Evolutionary conservation across 2,888 invertebrate genomes (phyloP).

Genomic region (Dorcus parallelipipedus): DNA sequence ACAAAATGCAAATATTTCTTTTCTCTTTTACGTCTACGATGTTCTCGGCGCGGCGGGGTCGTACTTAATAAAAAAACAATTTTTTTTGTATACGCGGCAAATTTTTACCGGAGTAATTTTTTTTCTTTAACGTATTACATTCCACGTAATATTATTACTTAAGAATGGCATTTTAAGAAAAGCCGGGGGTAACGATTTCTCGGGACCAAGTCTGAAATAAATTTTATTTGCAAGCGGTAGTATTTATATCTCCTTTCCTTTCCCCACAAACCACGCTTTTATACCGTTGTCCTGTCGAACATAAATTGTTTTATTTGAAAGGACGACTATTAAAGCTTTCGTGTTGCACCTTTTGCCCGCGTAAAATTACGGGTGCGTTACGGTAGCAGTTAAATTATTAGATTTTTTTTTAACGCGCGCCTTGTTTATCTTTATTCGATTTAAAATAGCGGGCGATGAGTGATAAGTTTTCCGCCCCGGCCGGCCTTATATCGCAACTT

Average conservation of each 20-base stretch:
- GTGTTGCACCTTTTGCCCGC: conserved; percentile 12
- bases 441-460: conserved; percentile 28
- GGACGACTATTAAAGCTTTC: conserved; percentile 22
- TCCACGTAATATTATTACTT: conserved; percentile 8
- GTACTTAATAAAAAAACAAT: neutral
- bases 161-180: conserved; percentile 9
- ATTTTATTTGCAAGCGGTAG: conserved; percentile 24
- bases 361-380: neutral
- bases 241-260: conserved; percentile 23
- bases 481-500: conserved; percentile 33
- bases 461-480: conserved; percentile 32
- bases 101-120: neutral
- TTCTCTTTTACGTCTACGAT: neutral
- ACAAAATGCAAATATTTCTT: neutral
- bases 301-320: conserved; percentile 26
- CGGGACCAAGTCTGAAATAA: conserved; percentile 18
- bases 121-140: neutral
- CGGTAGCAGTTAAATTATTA: no score
- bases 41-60: no score
- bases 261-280: conserved; percentile 16
- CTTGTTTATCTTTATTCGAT: no score
- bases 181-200: conserved; percentile 13
- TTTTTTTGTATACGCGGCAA: neutral
- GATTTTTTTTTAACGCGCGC: no score
- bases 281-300: conserved; percentile 19